A percentile compares a stretch with the other conserved stretches of the same genome.
Conservation (phyloP, 1,140 invertebrate genomes). For the Drosophila nigrodunni region DNA sequence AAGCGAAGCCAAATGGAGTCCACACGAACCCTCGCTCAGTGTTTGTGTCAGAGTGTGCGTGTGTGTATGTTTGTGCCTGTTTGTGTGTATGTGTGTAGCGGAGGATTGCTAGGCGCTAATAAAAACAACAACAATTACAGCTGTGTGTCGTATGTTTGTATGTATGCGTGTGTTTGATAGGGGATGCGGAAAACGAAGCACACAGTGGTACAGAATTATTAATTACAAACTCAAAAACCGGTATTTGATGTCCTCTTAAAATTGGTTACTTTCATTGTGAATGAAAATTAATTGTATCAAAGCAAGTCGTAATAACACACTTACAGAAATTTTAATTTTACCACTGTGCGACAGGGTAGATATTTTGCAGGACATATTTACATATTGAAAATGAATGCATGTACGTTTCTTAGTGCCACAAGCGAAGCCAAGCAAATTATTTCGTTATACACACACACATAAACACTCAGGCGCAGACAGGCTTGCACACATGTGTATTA, state of each 20-base stretch:
- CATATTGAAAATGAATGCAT: neutral
- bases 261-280: neutral
- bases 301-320: slow-evolving; percentile 4
- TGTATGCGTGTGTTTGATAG: slow-evolving; percentile 11
- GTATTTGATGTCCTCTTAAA: neutral
- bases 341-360: slow-evolving; percentile 58
- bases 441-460: slow-evolving; percentile 46
- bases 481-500: slow-evolving; percentile 8
- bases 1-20: slow-evolving; percentile 75
- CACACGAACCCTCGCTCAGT: slow-evolving; percentile 54
- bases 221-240: slow-evolving; percentile 3
- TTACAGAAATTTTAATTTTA: neutral
- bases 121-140: slow-evolving; percentile 77
- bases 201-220: slow-evolving; percentile 49
- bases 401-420: slow-evolving; percentile 24
- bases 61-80: slow-evolving; percentile 15
- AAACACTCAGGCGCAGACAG: neutral
- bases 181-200: slow-evolving; percentile 27
- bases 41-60: slow-evolving; percentile 25
- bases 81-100: slow-evolving; percentile 21
- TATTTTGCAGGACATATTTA: slow-evolving; percentile 63
- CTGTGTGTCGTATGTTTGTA: slow-evolving; percentile 54
- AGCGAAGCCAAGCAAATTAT: slow-evolving; percentile 69
- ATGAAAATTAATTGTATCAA: neutral
- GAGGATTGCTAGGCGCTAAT: slow-evolving; percentile 53